Conservation (phyloP, 2,797 vertebrate species). For the Sebastes flavidus region DNA sequence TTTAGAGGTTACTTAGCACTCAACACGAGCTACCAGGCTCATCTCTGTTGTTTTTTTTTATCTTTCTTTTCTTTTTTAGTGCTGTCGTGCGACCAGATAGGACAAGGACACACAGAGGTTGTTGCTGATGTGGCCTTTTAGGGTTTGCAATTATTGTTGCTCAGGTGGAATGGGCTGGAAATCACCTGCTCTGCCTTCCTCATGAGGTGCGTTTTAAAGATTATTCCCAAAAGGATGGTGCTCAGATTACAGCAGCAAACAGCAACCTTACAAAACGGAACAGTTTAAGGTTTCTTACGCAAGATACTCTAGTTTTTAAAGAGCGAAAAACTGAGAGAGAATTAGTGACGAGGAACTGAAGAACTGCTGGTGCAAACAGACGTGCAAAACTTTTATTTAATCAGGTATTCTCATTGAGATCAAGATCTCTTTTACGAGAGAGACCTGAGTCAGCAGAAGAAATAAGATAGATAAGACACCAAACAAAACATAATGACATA, state of each 20-base stretch:
- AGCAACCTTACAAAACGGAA: not conserved
- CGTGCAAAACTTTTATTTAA: too few relatives aligned
- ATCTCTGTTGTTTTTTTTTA: not conserved
- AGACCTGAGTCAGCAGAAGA: too few relatives aligned
- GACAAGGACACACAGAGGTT: slow-evolving; percentile 27
- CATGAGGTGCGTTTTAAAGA: slow-evolving; percentile 14
- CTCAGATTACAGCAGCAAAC: not conserved
- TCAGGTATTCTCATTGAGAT: too few relatives aligned
- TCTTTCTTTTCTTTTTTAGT: not conserved
- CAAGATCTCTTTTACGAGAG: too few relatives aligned
- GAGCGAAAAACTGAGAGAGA: not conserved
- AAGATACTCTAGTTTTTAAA: not conserved
- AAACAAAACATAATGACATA: too few relatives aligned
- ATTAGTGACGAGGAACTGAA: not conserved
- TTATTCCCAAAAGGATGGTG: not conserved
- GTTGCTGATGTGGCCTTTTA: slow-evolving; percentile 10
- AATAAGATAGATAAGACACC: too few relatives aligned
- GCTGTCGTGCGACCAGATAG: not conserved
- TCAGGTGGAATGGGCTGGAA: slow-evolving; percentile 49
- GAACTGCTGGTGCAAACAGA: too few relatives aligned
- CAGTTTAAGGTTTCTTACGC: not conserved
- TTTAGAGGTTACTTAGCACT: not conserved
- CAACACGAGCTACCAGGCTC: not conserved
- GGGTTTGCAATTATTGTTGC: not conserved
- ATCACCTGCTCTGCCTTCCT: not conserved